Percentiles rank a stretch among this genome's conserved stretches.
phyloP scores from a whole-genome alignment of 2,113 vertebrate species.

The Cacatua alba region DNA sequence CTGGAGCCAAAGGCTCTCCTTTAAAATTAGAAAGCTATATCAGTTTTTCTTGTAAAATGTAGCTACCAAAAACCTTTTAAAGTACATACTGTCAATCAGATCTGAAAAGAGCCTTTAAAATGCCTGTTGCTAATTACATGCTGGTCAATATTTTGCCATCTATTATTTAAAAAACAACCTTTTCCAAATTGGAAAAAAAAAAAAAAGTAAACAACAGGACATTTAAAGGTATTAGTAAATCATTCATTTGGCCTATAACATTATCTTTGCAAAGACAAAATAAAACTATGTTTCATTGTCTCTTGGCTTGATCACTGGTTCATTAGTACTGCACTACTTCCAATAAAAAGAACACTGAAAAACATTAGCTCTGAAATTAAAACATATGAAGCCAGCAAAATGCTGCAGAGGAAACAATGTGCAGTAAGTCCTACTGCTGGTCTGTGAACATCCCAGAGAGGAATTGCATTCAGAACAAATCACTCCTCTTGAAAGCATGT shows the following conservation, averaged over 20 bases:
- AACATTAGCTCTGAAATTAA: constrained; percentile 49
- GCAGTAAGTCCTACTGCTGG: not conserved
- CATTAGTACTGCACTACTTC: constrained; percentile 2
- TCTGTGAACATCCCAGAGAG: not conserved
- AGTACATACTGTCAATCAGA: not conserved
- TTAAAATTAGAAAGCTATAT: constrained; percentile 15
- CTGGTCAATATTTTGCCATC: not conserved
- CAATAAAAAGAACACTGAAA: constrained; percentile 39
- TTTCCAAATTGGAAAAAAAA: not conserved
- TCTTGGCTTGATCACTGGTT: not conserved
- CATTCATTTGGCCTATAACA: not conserved
- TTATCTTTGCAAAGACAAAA: constrained; percentile 7
- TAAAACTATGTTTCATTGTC: not conserved
- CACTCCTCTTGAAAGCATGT: not conserved
- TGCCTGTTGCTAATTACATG: not conserved
- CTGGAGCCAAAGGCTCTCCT: not conserved
- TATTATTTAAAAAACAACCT: not conserved
- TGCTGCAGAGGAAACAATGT: not conserved
- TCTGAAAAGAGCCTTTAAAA: not conserved
- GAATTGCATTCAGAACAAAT: constrained; percentile 27
- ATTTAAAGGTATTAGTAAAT: not conserved
- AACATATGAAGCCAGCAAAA: constrained; percentile 18
- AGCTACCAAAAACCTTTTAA: not conserved
- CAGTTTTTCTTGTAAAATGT: constrained; percentile 1
- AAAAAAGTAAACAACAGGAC: not conserved